Evolutionary conservation across 2,113 vertebrate species (phyloP), one percentile per base, ranked within the genome.

Genomic region (rat (Rattus norvegicus)): DNA sequence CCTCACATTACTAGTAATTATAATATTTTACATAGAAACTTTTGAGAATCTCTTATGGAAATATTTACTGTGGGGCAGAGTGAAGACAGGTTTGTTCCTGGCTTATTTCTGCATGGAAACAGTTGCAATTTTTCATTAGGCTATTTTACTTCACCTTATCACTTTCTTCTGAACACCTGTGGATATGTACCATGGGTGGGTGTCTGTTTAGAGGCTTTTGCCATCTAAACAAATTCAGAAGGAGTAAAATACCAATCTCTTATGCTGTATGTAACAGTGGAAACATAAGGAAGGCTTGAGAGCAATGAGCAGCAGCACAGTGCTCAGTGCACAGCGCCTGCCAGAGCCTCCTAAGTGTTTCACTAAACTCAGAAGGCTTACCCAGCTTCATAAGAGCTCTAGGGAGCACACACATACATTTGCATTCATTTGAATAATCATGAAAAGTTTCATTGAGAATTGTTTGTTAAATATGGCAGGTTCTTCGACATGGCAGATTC

Each of bases 401-500:
- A 26, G 30, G 12, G 52, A 56, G 17, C 20, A 63, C 20, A 63
- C 24, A 77, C 49, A 47, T 54, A 70, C 2, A 24, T 85, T 86
- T 85, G 61, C 52, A 65, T 72, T 54, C 77, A 92, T 61, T 76
- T 92, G 63, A 84, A 43, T 69, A 83, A 70, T 63, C 17, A 77
- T 49, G 49, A 43, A 92, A 59, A 36, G 43, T 52, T 73, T 91
- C 28, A 73, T 59, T 81, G 52, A 96, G 83, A 76, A 88, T 36
- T 84, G 19, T 59, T 88, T 81, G 22, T 59, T 81, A 80, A 87
- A 83, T 88, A 36, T 13, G 70, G 70, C 61, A 79, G 70, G 17
- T 85, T 61, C 11, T 70, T 93, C 93, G 54, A 67, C 63, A 86
- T 54, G 73, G n/a, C 13, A 87, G 65, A 88, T n/a, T 91, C 81